Percentiles rank a stretch among this genome's conserved stretches.
Conservation (phyloP, 1,140 invertebrate genomes). For the Lysiphlebus fabarum region DNA sequence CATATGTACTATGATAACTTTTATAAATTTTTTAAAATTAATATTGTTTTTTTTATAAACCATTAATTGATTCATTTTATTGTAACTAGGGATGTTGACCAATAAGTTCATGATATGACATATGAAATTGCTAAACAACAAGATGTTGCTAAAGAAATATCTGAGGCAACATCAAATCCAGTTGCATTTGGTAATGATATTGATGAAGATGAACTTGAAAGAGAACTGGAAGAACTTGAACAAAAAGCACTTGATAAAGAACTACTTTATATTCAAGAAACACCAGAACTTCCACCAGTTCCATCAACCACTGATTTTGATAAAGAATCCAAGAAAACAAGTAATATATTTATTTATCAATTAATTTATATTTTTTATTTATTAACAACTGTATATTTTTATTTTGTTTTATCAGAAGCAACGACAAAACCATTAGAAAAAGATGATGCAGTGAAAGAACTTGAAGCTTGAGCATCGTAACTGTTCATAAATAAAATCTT, state of each 20-base stretch:
- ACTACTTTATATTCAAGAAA: conserved; percentile 61
- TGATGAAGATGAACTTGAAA: conserved; percentile 85
- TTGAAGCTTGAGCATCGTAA: conserved; percentile 86
- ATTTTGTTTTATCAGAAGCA: conserved; percentile 41
- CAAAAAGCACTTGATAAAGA: conserved; percentile 80
- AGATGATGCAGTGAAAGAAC: conserved; percentile 73
- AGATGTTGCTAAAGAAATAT: conserved; percentile 97
- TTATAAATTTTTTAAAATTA: conserved; percentile 4
- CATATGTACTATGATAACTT: conserved; percentile 74
- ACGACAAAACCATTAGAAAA: conserved; percentile 54
- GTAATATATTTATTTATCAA: conserved; percentile 48
- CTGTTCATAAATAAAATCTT: too few species aligned
- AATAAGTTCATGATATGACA: conserved; percentile 99
- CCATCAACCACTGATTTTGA: too few species aligned
- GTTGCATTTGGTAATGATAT: conserved; percentile 90
- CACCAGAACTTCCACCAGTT: conserved; percentile 66
- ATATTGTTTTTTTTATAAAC: conserved; percentile 14
- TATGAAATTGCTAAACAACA: conserved; percentile 99
- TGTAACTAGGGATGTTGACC: conserved; percentile 81
- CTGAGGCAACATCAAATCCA: conserved; percentile 96
- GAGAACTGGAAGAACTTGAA: conserved; percentile 77
- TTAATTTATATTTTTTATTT: conserved; percentile 13
- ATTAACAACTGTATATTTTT: conserved; percentile 19
- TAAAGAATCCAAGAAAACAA: conserved; percentile 58
- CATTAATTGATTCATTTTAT: conserved; percentile 34